Base-by-base conservation (phyloP, 2,888 invertebrate species). In the Amphipyra berbera region DNA sequence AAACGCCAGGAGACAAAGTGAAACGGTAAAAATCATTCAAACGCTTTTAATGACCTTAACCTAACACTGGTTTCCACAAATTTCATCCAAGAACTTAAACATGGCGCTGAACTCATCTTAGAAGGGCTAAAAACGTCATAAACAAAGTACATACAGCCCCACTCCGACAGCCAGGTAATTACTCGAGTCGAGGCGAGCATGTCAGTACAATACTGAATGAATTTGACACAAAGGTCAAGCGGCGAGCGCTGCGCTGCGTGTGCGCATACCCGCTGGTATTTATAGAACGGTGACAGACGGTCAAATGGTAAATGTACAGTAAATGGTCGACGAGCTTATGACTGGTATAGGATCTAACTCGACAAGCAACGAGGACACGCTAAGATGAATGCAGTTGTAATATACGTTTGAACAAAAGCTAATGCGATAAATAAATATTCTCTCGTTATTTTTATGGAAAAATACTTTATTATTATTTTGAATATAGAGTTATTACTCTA, bases 161-260 rank as follows among this genome's bases (percentile, higher is more conserved):
- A 13, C 6, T 14, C 15, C 7, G 21, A 5, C 30, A 49, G n/a
- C 27, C 50, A 47, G 15, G 37, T 64, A 57, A 50, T 35, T 12
- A 52, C 10, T 30, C 15, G 41, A 12, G 38, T 8, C 72, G 66
- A 72, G 66, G 66, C 70, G 14, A 61, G 27, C 60, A 57, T 65
- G 64, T 65, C 66, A 69, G 44, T 68, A 74, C 66, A 70, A 70
- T 76, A 71, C 67, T 37, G 75, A 82, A 82, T 80, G 68, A 75
- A 71, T 82, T 82, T 79, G 79, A 80, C 79, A 82, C 81, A 77
- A 71, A 80, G 79, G 79, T 80, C 78, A 80, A 58, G 44, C 78
- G 42, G 44, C 53, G 72, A 70, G 45, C 33, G 57, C 65, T 54
- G 68, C 42, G 62, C 50, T 63, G 69, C 69, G 71, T 52, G n/a